Evolutionary conservation across 2,888 invertebrate genomes (phyloP).

Genomic region (Panzeria rudis): DNA sequence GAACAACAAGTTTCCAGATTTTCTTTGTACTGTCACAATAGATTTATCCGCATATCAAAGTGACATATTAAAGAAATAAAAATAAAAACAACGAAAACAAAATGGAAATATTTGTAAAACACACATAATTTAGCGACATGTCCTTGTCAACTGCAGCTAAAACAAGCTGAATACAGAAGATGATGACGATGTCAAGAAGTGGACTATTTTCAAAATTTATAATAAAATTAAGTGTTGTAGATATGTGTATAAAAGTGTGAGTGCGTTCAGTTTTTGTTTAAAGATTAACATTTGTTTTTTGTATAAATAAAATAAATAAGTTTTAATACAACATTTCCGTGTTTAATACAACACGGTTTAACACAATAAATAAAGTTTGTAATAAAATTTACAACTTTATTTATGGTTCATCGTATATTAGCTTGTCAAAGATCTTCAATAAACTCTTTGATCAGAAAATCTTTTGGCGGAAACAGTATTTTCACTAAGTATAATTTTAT

Average conservation of each 20-base stretch:
- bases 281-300: slow-evolving; percentile 12
- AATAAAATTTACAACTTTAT: not conserved
- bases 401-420: not conserved
- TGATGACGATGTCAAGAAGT: slow-evolving; percentile 54
- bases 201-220: slow-evolving; percentile 28
- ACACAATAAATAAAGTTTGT: not conserved
- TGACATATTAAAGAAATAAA: slow-evolving; percentile 59
- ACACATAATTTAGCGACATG: slow-evolving; percentile 63
- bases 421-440: not conserved
- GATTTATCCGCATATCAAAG: slow-evolving; percentile 64
- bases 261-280: not conserved
- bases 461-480: not conserved
- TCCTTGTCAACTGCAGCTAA: slow-evolving; percentile 64
- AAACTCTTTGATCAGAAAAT: not conserved
- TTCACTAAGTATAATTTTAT: not conserved
- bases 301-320: slow-evolving; percentile 9
- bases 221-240: not conserved
- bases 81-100: slow-evolving; percentile 6
- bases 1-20: slow-evolving; percentile 52
- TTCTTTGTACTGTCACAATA: slow-evolving; percentile 70
- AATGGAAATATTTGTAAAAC: slow-evolving; percentile 39
- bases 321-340: slow-evolving; percentile 30
- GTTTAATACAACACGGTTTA: slow-evolving; percentile 1
- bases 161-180: slow-evolving; percentile 39
- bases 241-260: not conserved